Evolutionary conservation across 2,113 vertebrate genomes (phyloP), one percentile per base, ranked within the genome.

Genomic region (Hippolais icterina): DNA sequence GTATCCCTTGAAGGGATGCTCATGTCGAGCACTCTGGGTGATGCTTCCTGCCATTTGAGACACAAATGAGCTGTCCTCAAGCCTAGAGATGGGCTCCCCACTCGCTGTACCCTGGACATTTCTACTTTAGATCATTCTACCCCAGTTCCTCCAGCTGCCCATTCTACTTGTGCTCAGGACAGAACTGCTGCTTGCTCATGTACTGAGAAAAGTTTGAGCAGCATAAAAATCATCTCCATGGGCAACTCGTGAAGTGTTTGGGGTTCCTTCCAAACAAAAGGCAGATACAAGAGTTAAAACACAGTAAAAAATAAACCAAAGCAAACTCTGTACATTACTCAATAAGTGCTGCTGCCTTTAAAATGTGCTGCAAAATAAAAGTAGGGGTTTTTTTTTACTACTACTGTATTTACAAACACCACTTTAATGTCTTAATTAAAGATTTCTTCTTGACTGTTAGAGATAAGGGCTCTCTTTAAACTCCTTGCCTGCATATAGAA

Each of bases 401-500:
- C 39, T 69, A 5, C 6, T 31, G 24, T 88, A 88, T 93, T 90
- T 83, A 86, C 25, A 11, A 86, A 50, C 47, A 24, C 0, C 59
- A 10, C 47, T 89, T 92, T 82, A 8, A 9, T 57, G 63, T 80
- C 41, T 78, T 75, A n/a, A 87, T 84, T 89, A 82, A 85, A 91
- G 54, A 57, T 87, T 66, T 95, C 25, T 83, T 80, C 91, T 87
- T 66, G 28, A 33, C 59, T 93, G 0, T 46, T 71, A 80, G 49
- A 77, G 79, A 23, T 70, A 70, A 89, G 52, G 50, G 21, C 65
- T 72, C 69, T 66, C 20, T 76, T 93, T 93, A 61, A 61, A 54
- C 33, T 70, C 15, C 4, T 20, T 93, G 74, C 50, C 78, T 77
- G n/a, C 35, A 20, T 22, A 14, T 17, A 42, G 29, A 65, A 63